Percentiles rank a stretch among this genome's conserved stretches.
phyloP scores from a whole-genome alignment of 2,113 vertebrate species.

The Heliornis fulica region DNA sequence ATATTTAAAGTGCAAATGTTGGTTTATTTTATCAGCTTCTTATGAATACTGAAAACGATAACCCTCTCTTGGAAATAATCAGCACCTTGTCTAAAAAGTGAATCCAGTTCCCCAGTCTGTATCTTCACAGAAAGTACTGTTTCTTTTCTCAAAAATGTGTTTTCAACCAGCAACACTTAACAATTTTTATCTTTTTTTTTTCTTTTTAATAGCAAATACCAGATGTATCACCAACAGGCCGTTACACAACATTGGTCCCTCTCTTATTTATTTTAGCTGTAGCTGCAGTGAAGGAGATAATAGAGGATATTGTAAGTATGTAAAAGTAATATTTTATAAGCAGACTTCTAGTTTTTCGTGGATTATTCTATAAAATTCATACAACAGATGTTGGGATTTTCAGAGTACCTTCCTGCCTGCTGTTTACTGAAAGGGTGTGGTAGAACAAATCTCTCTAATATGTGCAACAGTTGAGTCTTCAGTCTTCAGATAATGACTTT shows the following conservation, averaged over 20 bases:
- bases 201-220: constrained; percentile 89
- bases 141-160: background rate
- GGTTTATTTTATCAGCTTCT: background rate
- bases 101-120: background rate
- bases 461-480: background rate
- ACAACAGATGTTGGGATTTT: background rate
- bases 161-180: background rate
- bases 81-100: background rate
- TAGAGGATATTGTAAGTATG: constrained; percentile 95
- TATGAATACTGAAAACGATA: background rate
- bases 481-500: background rate
- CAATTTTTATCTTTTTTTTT: background rate
- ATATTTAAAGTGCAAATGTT: background rate
- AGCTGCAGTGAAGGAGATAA: constrained; percentile 95
- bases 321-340: background rate
- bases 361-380: background rate
- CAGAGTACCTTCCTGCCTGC: background rate
- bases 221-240: constrained; percentile 96
- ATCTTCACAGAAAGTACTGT: background rate
- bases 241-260: constrained; percentile 96
- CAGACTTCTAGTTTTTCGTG: background rate
- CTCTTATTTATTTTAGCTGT: constrained; percentile 96
- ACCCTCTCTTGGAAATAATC: background rate
- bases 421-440: background rate
- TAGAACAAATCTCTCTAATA: background rate